These are phyloP conservation scores for Percopsis transmontana DNA, from an alignment of 2,113 vertebrate genomes.

Conservation along the genomic window DNA sequence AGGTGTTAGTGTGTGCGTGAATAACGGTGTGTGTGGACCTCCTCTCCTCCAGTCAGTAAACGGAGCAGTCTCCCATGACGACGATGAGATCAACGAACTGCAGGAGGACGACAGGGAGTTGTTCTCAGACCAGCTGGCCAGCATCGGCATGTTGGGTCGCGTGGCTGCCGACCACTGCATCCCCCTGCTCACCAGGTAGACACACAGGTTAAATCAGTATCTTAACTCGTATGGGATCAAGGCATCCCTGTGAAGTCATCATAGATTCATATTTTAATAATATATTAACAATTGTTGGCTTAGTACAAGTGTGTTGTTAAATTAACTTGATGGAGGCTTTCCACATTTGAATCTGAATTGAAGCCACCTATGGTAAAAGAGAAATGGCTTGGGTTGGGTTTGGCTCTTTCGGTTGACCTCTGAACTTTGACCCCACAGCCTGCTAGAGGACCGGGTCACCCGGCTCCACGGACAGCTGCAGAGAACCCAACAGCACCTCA, in stretches of 20 bases:
- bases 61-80: constrained; percentile 92
- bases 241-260: too few relatives aligned
- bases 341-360: too few relatives aligned
- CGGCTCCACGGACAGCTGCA: constrained; percentile 94
- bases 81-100: constrained; percentile 97
- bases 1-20: too few relatives aligned
- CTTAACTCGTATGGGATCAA: background rate
- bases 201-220: background rate
- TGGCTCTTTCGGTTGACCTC: background rate
- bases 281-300: too few relatives aligned
- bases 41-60: constrained; percentile 86
- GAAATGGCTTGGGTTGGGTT: background rate
- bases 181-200: constrained; percentile 92
- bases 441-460: constrained; percentile 95
- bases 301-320: too few relatives aligned
- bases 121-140: constrained; percentile 96
- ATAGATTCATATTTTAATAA: too few relatives aligned
- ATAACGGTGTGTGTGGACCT: background rate
- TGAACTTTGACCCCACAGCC: constrained; percentile 68
- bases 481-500: constrained; percentile 92
- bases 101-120: constrained; percentile 97
- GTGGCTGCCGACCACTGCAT: constrained; percentile 97
- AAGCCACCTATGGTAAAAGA: too few relatives aligned
- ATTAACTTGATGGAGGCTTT: too few relatives aligned
- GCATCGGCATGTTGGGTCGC: constrained; percentile 94